These are phyloP conservation scores for Temnothorax unifasciatus DNA, from an alignment of 2,888 invertebrate species.

Conservation along the genomic window DNA sequence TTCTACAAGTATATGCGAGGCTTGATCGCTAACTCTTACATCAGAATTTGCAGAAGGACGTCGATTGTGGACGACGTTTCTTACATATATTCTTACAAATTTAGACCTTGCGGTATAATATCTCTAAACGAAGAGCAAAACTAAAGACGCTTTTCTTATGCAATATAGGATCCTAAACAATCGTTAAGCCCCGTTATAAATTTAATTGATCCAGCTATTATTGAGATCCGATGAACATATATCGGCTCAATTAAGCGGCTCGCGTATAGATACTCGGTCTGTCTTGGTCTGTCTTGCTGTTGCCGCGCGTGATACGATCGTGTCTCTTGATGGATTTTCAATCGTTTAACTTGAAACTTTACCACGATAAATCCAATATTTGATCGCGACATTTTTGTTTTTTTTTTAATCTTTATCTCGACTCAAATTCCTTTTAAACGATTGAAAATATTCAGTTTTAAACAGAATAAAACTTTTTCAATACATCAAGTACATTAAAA, in stretches of 20 bases:
- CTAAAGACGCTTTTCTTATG: background rate
- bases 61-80: background rate
- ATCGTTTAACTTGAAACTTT: too few species aligned
- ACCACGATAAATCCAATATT: too few species aligned
- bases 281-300: too few species aligned
- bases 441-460: too few species aligned
- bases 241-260: background rate
- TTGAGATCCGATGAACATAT: background rate
- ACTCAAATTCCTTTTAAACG: too few species aligned
- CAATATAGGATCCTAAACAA: background rate
- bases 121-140: background rate
- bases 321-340: too few species aligned
- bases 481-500: background rate
- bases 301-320: too few species aligned
- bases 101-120: background rate
- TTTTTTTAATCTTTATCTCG: too few species aligned
- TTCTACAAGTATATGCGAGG: background rate
- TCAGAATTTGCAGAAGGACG: background rate
- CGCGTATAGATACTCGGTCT: background rate
- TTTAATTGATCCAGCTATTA: background rate
- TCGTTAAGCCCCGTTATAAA: background rate
- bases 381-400: too few species aligned
- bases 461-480: too few species aligned
- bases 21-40: background rate
- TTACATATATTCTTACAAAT: background rate